phyloP scores from a whole-genome alignment of 2,888 invertebrate genomes.

The Seira ritae region DNA sequence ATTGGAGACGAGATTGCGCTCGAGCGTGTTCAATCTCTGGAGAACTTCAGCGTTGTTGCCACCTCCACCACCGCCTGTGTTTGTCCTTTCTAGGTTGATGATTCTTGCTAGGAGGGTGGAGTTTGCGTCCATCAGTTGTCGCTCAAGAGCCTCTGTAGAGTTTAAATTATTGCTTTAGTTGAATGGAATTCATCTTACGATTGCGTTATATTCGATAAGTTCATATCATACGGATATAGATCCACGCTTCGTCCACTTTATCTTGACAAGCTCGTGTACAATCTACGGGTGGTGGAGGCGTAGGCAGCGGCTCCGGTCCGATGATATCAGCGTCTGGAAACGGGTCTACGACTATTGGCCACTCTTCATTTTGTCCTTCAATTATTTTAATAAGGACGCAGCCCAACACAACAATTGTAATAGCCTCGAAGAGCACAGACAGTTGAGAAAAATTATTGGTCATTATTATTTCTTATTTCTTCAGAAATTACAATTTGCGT shows the following conservation, averaged over 20 bases:
- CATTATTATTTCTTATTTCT: too few species aligned
- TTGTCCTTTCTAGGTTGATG: slow-evolving; percentile 5
- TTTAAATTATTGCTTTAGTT: too few species aligned
- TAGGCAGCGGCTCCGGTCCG: slow-evolving; percentile 21
- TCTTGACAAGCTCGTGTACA: slow-evolving; percentile 34
- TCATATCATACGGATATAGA: slow-evolving; percentile 24
- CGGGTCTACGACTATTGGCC: slow-evolving; percentile 46
- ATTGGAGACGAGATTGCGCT: slow-evolving; percentile 18
- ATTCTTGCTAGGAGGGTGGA: slow-evolving; percentile 14
- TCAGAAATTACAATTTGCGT: too few species aligned
- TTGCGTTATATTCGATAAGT: too few species aligned
- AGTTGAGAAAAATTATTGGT: too few species aligned
- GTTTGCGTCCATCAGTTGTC: slow-evolving; percentile 19
- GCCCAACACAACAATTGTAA: too few species aligned
- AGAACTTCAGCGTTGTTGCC: background rate
- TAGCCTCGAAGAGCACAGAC: too few species aligned
- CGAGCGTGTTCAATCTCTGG: slow-evolving; percentile 18
- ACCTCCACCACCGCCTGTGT: background rate
- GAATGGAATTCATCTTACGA: too few species aligned
- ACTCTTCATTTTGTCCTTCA: slow-evolving; percentile 31
- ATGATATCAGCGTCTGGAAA: slow-evolving; percentile 36
- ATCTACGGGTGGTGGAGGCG: slow-evolving; percentile 24
- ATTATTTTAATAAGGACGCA: background rate
- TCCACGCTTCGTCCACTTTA: slow-evolving; percentile 17
- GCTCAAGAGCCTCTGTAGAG: slow-evolving; percentile 23